Conservation (phyloP, 2,113 vertebrate species). For the Hipposideros armiger region DNA sequence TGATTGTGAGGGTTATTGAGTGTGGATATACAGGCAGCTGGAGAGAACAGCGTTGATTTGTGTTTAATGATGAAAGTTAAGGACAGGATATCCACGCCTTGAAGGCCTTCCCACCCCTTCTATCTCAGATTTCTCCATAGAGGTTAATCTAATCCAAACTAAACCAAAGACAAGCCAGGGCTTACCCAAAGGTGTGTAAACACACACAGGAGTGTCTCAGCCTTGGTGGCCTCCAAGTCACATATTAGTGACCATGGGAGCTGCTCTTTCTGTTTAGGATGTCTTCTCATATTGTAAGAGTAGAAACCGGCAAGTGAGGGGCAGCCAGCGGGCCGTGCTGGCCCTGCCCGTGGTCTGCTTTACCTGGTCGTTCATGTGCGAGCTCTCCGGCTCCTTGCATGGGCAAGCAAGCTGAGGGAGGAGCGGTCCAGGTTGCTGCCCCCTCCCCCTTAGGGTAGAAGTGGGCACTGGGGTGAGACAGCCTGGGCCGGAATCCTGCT, state of each 20-base stretch:
- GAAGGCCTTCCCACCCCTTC: constrained; percentile 59
- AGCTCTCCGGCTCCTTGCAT: background rate
- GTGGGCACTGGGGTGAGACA: rapidly evolving
- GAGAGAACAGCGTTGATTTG: constrained; percentile 76
- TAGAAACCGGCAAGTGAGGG: rapidly evolving
- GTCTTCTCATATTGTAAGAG: background rate
- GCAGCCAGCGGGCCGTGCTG: background rate
- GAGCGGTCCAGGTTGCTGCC: background rate
- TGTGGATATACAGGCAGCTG: constrained; percentile 73
- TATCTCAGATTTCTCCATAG: background rate
- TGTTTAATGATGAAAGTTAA: constrained; percentile 53
- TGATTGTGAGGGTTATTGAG: constrained; percentile 85
- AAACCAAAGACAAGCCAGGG: constrained; percentile 46
- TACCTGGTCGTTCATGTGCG: background rate
- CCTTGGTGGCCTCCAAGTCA: background rate
- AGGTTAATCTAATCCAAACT: constrained; percentile 53
- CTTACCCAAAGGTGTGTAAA: background rate
- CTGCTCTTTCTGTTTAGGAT: background rate
- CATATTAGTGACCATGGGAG: rapidly evolving
- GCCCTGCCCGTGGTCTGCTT: background rate
- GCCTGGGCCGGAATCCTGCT: rapidly evolving
- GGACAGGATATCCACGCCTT: constrained; percentile 46
- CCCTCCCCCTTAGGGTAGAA: background rate
- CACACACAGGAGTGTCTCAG: background rate
- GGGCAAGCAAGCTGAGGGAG: background rate